These are phyloP conservation scores for Drosophila oshimai DNA, from an alignment of 1,140 invertebrate species.

Conservation along the genomic window DNA sequence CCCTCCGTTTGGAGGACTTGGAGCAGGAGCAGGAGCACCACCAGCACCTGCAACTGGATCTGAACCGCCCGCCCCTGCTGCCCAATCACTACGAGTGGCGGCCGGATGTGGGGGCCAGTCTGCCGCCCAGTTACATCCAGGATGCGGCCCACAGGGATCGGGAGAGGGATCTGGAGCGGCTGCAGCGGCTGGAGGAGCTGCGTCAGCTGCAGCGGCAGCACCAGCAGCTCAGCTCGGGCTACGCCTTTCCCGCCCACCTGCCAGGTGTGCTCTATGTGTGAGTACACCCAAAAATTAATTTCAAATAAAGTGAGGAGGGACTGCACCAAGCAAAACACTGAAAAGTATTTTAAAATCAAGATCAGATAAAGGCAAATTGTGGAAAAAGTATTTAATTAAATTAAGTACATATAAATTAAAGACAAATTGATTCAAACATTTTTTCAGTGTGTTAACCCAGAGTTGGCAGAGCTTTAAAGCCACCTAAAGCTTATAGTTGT, in stretches of 20 bases:
- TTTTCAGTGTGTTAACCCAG: too few species aligned
- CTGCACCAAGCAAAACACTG: too few species aligned
- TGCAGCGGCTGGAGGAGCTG: conserved; percentile 34
- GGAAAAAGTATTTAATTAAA: too few species aligned
- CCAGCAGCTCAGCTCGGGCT: conserved; percentile 61
- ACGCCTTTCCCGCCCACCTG: conserved; percentile 49
- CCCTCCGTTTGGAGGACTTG: conserved; percentile 59
- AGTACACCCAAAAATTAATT: too few species aligned
- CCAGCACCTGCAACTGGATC: conserved; percentile 26
- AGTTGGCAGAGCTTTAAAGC: neutral
- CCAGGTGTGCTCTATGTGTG: conserved; percentile 46
- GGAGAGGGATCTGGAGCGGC: conserved; percentile 17
- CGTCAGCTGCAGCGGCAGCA: conserved; percentile 52
- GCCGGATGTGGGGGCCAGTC: conserved; percentile 52
- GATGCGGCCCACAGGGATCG: conserved; percentile 52
- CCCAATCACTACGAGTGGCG: conserved; percentile 66
- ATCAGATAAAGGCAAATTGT: too few species aligned
- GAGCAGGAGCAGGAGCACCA: conserved; percentile 48
- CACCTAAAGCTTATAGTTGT: neutral
- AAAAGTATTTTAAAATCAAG: too few species aligned
- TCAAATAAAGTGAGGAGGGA: too few species aligned
- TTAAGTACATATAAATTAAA: too few species aligned
- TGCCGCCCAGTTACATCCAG: conserved; percentile 59
- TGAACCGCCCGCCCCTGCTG: conserved; percentile 55
- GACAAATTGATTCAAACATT: too few species aligned